Evolutionary conservation across 2,113 vertebrate species (phyloP), one percentile per base, ranked within the genome.

Genomic region (Poeciliopsis turrubarensis): DNA sequence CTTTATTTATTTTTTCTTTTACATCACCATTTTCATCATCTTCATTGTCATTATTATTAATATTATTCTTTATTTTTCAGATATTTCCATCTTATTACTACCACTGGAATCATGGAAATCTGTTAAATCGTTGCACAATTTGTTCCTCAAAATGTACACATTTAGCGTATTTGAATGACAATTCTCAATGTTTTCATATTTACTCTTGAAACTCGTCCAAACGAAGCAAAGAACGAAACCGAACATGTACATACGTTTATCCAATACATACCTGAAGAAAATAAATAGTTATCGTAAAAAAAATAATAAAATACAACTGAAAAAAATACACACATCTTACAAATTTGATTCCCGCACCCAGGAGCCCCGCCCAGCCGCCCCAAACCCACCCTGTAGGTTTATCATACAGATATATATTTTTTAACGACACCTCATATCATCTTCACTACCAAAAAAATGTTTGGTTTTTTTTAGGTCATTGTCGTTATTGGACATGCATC

Each of bases 291-390:
- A 89, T 94, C 78, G 91, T 95, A 95, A 93, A 94, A 95, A 95
- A 95, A 95, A 92, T 89, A 88, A 94, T 90, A 66, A 94, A 92
- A 93, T 92, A 91, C 93, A 95, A 95, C 94, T 90, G 87, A 94
- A 95, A 91, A 94, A 92, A 94, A 93, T 93, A 94, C 94, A 94
- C 93, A 95, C 92, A 90, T 94, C 94, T 92, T 94, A 95, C 92
- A 95, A 94, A 94, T 93, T 57, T 93, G 91, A 88, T 89, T 57
- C 51, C 90, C 92, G 88, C 87, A 90, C 92, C 87, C 3, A 84
- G 81, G 87, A 26, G n/a, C 22, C 32, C 65, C 90, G 0, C 90
- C 86, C 87, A 83, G 80, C 68, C 74, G 73, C 29, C 89, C 85
- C 39, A 41, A 84, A 80, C 84, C 67, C 78, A 80, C 80, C 65